phyloP scores from a whole-genome alignment of 2,113 vertebrate genomes.

The Muntiacus muntjak region DNA sequence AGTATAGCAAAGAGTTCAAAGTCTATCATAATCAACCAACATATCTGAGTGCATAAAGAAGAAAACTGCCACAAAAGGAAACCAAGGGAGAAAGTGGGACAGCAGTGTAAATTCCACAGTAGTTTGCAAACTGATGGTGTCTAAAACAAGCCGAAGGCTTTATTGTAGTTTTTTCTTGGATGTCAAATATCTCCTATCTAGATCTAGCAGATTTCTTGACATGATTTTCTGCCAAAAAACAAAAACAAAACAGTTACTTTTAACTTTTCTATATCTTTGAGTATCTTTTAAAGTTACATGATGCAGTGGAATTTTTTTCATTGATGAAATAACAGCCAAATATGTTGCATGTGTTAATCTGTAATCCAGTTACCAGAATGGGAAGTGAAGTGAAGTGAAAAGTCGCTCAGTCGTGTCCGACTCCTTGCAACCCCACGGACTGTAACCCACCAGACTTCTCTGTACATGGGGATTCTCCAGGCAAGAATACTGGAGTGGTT shows the following conservation, averaged over 20 bases:
- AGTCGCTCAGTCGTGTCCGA: background rate
- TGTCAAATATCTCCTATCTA: slow-evolving; percentile 45
- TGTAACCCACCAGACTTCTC: background rate
- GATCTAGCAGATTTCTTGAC: background rate
- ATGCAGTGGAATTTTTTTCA: background rate
- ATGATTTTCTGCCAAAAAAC: background rate
- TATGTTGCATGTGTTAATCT: background rate
- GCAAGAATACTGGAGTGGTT: background rate
- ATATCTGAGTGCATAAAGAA: slow-evolving; percentile 42
- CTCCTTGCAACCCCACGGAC: background rate
- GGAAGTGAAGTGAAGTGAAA: background rate
- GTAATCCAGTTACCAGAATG: background rate
- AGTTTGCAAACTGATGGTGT: slow-evolving; percentile 57
- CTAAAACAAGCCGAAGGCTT: slow-evolving; percentile 45
- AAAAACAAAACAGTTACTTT: background rate
- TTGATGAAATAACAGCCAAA: background rate
- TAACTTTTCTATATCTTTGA: background rate
- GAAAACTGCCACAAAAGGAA: slow-evolving; percentile 38
- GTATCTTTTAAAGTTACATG: background rate
- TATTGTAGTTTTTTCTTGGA: slow-evolving; percentile 43
- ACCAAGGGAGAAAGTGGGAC: slow-evolving; percentile 49
- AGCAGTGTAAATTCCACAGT: slow-evolving; percentile 44
- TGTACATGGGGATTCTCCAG: background rate
- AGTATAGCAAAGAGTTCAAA: background rate
- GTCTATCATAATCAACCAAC: slow-evolving; percentile 38